These are phyloP conservation scores for Sitodiplosis mosellana DNA, from an alignment of 1,140 invertebrate species.

Conservation along the genomic window DNA sequence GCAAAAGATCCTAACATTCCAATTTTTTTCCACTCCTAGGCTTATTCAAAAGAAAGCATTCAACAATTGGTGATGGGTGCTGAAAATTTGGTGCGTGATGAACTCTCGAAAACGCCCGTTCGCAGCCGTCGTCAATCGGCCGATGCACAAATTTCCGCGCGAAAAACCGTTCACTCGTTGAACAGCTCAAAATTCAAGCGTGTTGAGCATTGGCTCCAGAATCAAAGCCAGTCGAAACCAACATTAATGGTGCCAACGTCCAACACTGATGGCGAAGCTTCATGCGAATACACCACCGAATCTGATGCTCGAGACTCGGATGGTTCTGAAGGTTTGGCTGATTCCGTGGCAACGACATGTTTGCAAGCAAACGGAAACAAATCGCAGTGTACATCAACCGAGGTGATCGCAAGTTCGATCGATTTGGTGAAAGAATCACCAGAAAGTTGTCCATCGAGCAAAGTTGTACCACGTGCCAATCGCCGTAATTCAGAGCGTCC, in stretches of 20 bases:
- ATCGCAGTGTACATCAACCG: conserved; percentile 37
- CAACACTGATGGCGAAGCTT: conserved; percentile 41
- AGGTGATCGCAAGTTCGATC: conserved; percentile 27
- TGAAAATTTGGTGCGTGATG: conserved; percentile 25
- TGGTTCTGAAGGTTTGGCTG: conserved; percentile 50
- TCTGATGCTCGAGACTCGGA: conserved; percentile 46
- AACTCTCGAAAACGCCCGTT: conserved; percentile 18
- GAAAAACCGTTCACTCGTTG: background rate
- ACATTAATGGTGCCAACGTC: conserved; percentile 11
- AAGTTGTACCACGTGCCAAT: conserved; percentile 7
- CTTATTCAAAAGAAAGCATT: conserved; percentile 25
- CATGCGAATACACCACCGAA: conserved; percentile 70
- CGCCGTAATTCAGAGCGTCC: conserved; percentile 34
- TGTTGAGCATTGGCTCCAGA: conserved; percentile 24
- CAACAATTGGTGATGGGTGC: conserved; percentile 24
- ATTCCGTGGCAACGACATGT: conserved; percentile 38
- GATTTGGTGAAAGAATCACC: conserved; percentile 6
- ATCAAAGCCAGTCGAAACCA: conserved; percentile 6
- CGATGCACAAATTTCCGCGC: background rate
- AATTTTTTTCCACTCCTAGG: conserved; percentile 7
- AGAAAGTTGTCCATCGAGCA: background rate
- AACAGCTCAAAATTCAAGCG: conserved; percentile 16
- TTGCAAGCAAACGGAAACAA: conserved; percentile 26
- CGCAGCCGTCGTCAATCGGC: background rate
- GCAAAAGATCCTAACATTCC: no score